Evolutionary conservation across 2,113 vertebrate species (phyloP).

Genomic region (Marcusenius ussheri): DNA sequence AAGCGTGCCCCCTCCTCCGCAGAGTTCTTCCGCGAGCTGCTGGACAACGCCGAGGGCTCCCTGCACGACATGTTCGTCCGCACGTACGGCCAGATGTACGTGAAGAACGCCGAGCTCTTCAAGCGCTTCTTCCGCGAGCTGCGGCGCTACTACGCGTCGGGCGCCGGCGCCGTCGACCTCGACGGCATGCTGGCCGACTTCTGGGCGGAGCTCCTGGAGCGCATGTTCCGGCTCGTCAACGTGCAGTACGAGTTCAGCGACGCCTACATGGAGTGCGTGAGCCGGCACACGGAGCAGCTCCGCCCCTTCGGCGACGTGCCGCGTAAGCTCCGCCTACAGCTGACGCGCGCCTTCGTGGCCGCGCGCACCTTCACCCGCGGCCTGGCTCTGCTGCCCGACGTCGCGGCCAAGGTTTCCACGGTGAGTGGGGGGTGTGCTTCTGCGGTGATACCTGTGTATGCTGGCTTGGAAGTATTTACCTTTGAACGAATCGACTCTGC

Average conservation of each 20-base stretch:
- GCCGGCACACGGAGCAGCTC: slow-evolving; percentile 86
- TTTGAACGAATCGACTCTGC: neutral
- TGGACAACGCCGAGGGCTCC: slow-evolving; percentile 82
- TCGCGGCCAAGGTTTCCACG: slow-evolving; percentile 79
- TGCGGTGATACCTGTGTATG: neutral
- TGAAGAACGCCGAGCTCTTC: slow-evolving; percentile 92
- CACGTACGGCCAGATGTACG: slow-evolving; percentile 88
- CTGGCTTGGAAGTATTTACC: neutral
- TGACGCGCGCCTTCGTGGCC: slow-evolving; percentile 80
- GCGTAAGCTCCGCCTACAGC: slow-evolving; percentile 84
- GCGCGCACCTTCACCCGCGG: slow-evolving; percentile 86
- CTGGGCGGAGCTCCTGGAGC: slow-evolving; percentile 88
- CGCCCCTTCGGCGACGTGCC: slow-evolving; percentile 94
- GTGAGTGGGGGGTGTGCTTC: slow-evolving; percentile 53
- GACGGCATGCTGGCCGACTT: slow-evolving; percentile 92
- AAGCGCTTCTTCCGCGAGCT: slow-evolving; percentile 81
- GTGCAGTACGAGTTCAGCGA: slow-evolving; percentile 89
- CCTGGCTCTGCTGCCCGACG: slow-evolving; percentile 72
- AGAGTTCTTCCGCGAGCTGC: slow-evolving; percentile 94
- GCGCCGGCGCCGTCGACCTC: slow-evolving; percentile 76
- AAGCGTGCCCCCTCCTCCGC: slow-evolving; percentile 5
- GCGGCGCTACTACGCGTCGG: slow-evolving; percentile 74
- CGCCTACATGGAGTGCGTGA: slow-evolving; percentile 89
- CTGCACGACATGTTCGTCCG: slow-evolving; percentile 89
- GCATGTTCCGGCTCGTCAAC: slow-evolving; percentile 93